Conservation (phyloP, 2,888 invertebrate genomes). For the Eilema sororculum region DNA sequence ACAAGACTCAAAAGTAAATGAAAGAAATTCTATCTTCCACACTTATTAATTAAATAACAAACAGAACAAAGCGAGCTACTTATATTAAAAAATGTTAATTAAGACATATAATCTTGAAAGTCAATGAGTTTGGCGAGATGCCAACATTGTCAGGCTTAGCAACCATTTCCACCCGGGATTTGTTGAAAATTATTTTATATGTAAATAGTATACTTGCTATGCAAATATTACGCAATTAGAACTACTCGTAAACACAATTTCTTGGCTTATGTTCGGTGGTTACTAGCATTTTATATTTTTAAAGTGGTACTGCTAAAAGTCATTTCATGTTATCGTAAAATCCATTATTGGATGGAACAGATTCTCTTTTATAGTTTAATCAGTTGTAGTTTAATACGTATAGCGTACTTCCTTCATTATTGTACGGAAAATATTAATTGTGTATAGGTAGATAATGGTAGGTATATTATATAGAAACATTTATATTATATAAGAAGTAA, state of each 20-base stretch:
- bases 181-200: conserved; percentile 13
- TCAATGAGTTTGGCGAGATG: conserved; percentile 44
- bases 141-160: conserved; percentile 38
- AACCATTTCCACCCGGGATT: conserved; percentile 9
- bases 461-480: too few relatives aligned
- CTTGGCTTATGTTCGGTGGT: background rate
- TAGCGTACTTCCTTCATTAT: background rate
- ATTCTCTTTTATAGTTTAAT: background rate
- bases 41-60: conserved; percentile 7
- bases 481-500: too few relatives aligned
- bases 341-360: background rate
- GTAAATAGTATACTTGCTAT: conserved; percentile 6
- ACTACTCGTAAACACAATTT: conserved; percentile 9
- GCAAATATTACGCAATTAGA: conserved; percentile 9
- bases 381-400: background rate
- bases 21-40: background rate
- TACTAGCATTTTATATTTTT: background rate
- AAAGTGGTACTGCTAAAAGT: background rate
- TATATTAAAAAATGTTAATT: conserved; percentile 39
- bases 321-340: background rate
- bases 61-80: conserved; percentile 6
- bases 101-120: conserved; percentile 32
- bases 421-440: background rate
- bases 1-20: background rate
- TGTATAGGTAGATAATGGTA: background rate